Evolutionary conservation across 2,113 vertebrate species (phyloP), one percentile per base, ranked within the genome.

Genomic region (Sylvilagus bachmani): DNA sequence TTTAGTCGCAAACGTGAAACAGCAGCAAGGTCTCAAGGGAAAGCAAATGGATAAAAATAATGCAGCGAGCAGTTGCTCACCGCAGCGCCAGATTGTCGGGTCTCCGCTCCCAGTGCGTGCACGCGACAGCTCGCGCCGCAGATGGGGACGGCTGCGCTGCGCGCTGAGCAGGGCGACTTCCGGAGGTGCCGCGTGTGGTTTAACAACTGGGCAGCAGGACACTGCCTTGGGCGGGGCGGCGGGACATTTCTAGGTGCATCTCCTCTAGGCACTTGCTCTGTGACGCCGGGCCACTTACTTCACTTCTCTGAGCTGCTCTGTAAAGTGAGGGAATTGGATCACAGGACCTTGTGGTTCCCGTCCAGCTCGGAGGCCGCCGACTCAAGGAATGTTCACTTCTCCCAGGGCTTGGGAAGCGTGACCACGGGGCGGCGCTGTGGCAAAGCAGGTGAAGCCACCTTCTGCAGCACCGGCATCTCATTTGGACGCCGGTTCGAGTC

Each of bases 41-140:
- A 96, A 96, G 64, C 24, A 81, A 94, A 61, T 2, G 19, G 67
- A 77, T 90, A 95, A 95, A 96, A 95, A 93, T 78, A 90, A 89
- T 24, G 69, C 38, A 55, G 31, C 3, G 21, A 82, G 58, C 75
- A 91, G 58, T 25, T 14, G 27, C 31, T 79, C 82, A 85, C 73
- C 24, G 14, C 67, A 84, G 44, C 0, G 53, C 71, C 51, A 81
- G 77, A 80, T 36, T n/a, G 53, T 21, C 2, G 1, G 78, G 16
- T 17, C n/a, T 66, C 6, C 0, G 16, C 21, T 94, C 74, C 67
- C 78, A 70, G 51, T 5, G 16, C 49, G 75, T 27, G 51, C 38
- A 2, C 10, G 6, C 53, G 22, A 19, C 25, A 0, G 0, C 70
- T 87, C 16, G 1, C 58, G 87, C 66, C 53, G 0, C 3, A 51